Evolutionary conservation across 2,797 vertebrate species (phyloP).

Genomic region (Masticophis lateralis): DNA sequence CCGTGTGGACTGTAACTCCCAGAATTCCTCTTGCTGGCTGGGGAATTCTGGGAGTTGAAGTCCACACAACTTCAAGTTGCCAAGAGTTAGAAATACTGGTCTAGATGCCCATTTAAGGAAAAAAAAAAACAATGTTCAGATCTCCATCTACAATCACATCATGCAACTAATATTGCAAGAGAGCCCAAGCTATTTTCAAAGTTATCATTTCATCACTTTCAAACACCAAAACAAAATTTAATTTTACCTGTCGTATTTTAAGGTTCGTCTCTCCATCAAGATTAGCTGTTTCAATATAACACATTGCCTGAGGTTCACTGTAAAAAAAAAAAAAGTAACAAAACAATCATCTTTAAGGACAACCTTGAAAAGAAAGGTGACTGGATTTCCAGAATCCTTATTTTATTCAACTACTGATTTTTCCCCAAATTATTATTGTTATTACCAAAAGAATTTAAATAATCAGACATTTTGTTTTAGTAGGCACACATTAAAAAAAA

Average conservation of each 20-base stretch:
- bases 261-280: slow-evolving; percentile 98
- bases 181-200: not conserved
- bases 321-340: slow-evolving; percentile 40
- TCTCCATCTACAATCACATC: not conserved
- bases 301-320: slow-evolving; percentile 99
- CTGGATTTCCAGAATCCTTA: not conserved
- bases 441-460: not conserved
- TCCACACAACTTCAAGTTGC: not conserved
- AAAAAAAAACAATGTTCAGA: not conserved
- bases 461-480: not conserved
- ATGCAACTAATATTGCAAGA: not conserved
- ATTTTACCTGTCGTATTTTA: slow-evolving; percentile 93
- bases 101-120: not conserved
- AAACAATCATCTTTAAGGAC: not conserved
- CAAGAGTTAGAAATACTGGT: not conserved
- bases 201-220: not conserved
- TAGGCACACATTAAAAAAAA: not conserved
- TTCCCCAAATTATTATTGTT: accelerated
- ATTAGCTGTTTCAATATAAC: slow-evolving; percentile 97
- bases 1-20: not conserved
- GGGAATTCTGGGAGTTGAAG: not conserved
- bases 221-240: not conserved
- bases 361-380: not conserved
- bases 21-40: not conserved
- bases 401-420: slow-evolving; percentile 17